phyloP scores from a whole-genome alignment of 2,113 vertebrate species.

The Cavia porcellus region DNA sequence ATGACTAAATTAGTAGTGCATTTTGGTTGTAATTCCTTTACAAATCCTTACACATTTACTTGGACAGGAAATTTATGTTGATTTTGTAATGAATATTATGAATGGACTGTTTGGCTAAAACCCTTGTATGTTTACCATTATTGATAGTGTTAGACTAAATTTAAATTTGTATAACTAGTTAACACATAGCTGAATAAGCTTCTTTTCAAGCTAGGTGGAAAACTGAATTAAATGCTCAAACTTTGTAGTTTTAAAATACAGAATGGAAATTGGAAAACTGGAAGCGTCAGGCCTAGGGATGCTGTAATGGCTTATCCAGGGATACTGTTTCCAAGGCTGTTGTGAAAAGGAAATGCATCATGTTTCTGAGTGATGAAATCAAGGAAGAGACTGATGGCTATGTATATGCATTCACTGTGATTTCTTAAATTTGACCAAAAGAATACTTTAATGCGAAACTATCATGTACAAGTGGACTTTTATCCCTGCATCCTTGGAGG shows the following conservation, averaged over 20 bases:
- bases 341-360: neutral
- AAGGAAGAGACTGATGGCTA: neutral
- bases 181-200: neutral
- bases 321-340: neutral
- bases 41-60: neutral
- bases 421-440: conserved; percentile 19
- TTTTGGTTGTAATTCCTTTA: conserved; percentile 6
- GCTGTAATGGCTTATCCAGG: neutral
- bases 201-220: conserved; percentile 4
- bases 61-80: neutral
- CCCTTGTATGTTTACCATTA: neutral
- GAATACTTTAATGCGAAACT: neutral
- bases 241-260: conserved; percentile 26
- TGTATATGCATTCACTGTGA: neutral
- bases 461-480: neutral
- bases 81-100: conserved; percentile 38
- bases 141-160: neutral
- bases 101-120: neutral
- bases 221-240: neutral
- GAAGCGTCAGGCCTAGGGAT: neutral
- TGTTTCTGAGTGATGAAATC: neutral
- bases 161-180: conserved; percentile 48
- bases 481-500: neutral
- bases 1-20: neutral
- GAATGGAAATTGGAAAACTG: neutral